Conservation (phyloP, 1,140 invertebrate genomes). For the Meteorus sp. region DNA sequence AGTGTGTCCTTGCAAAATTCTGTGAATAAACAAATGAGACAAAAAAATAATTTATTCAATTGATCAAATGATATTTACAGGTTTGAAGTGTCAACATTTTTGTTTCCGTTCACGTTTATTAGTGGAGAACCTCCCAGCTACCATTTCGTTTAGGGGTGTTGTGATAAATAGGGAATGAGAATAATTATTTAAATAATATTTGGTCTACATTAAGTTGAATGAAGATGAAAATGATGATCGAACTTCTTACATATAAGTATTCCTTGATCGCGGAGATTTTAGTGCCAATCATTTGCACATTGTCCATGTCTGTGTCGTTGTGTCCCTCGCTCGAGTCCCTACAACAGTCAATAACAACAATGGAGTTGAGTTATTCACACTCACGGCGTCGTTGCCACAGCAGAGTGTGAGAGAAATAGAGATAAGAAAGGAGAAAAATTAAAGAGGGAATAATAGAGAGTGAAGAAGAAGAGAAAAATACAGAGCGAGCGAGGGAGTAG, state of each 20-base stretch:
- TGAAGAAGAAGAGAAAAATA: too few relatives aligned
- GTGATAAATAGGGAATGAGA: too few relatives aligned
- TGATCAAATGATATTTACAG: too few relatives aligned
- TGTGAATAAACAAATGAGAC: conserved; percentile 37
- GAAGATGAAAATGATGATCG: background rate
- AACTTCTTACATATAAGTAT: conserved; percentile 58
- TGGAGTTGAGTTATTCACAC: conserved; percentile 46
- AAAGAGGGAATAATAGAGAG: too few relatives aligned
- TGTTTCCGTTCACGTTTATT: too few relatives aligned
- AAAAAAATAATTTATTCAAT: conserved; percentile 17
- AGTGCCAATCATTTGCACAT: conserved; percentile 60
- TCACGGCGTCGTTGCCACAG: conserved; percentile 4
- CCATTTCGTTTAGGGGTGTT: too few relatives aligned
- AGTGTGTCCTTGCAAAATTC: conserved; percentile 58
- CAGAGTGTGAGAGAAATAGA: too few relatives aligned
- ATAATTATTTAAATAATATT: too few relatives aligned
- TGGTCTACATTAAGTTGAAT: background rate
- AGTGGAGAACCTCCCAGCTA: too few relatives aligned
- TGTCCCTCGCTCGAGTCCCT: conserved; percentile 55
- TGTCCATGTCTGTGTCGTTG: conserved; percentile 56
- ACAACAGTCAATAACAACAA: conserved; percentile 57
- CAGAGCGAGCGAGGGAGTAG: too few relatives aligned
- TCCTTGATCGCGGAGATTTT: conserved; percentile 60
- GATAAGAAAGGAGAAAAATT: too few relatives aligned
- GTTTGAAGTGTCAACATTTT: too few relatives aligned